Evolutionary conservation across 64 coral and sea anemone species (phyloP).

Genomic region (Porites lutea): DNA sequence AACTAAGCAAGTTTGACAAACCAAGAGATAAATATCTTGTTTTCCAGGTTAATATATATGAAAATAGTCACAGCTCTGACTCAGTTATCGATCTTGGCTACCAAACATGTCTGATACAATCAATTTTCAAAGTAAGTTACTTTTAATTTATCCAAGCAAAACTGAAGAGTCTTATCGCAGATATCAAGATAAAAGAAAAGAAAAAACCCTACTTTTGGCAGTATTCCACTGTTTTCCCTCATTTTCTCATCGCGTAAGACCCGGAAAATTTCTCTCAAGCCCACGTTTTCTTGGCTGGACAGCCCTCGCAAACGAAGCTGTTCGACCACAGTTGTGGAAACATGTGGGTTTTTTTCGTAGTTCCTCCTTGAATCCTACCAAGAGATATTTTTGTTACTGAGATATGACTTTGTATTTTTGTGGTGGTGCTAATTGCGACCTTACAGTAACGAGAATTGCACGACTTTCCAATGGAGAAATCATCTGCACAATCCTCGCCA

Average conservation of each 20-base stretch:
- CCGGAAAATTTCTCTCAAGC: not conserved
- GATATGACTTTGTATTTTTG: not conserved
- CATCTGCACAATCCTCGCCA: not conserved
- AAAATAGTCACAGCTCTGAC: not conserved
- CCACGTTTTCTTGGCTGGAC: too few relatives aligned
- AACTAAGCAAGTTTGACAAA: not conserved
- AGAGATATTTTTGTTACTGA: not conserved
- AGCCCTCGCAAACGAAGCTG: not conserved
- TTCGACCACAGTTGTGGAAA: not conserved
- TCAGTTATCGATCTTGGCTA: not conserved
- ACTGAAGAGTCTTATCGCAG: slow-evolving; percentile 30
- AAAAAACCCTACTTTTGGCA: not conserved
- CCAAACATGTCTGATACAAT: not conserved
- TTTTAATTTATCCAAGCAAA: slow-evolving; percentile 26
- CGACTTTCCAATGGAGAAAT: slow-evolving; percentile 5
- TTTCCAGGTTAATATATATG: not conserved
- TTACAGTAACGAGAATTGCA: not conserved
- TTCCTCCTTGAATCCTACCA: not conserved
- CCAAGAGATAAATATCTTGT: not conserved
- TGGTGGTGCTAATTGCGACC: slow-evolving; percentile 47
- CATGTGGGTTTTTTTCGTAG: not conserved
- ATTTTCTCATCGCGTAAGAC: not conserved
- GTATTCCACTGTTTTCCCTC: not conserved
- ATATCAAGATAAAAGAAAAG: not conserved
- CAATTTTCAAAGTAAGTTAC: slow-evolving; percentile 8